Percentiles rank a stretch among this genome's conserved stretches.
phyloP scores from a whole-genome alignment of 2,888 invertebrate genomes.

The Andricus curvator region DNA sequence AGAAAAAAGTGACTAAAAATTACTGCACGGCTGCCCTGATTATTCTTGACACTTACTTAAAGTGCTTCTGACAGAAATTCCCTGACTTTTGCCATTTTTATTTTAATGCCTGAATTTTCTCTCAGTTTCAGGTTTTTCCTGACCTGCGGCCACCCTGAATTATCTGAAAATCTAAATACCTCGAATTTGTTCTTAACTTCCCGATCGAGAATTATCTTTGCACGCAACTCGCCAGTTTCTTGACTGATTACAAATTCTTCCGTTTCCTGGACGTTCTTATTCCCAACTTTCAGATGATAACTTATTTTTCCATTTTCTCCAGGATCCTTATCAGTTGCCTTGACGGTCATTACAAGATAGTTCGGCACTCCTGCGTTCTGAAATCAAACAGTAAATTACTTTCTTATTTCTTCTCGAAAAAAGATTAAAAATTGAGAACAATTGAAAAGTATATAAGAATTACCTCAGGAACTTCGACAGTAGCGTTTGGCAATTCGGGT shows the following conservation, averaged over 20 bases:
- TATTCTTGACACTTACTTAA: too few species aligned
- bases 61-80: too few species aligned
- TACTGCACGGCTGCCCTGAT: too few species aligned
- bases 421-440: not conserved
- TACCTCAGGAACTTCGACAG: conserved; percentile 91
- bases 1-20: too few species aligned
- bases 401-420: not conserved
- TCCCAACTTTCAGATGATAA: conserved; percentile 89
- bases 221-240: conserved; percentile 89
- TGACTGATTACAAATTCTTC: conserved; percentile 89
- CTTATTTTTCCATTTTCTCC: conserved; percentile 92
- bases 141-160: too few species aligned
- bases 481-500: conserved; percentile 87
- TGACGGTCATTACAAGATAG: conserved; percentile 89
- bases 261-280: conserved; percentile 88
- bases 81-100: too few species aligned
- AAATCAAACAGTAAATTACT: conserved; percentile 57
- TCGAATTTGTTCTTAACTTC: conserved; percentile 85
- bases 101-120: too few species aligned
- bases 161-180: conserved; percentile 71
- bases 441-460: conserved; percentile 34
- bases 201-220: conserved; percentile 88
- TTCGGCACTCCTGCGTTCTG: conserved; percentile 87
- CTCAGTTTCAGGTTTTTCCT: too few species aligned
- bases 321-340: conserved; percentile 89